Percentiles rank a stretch among this genome's conserved stretches.
Evolutionary conservation across 2,113 vertebrate species (phyloP).

Genomic region (Pelobates fuscus): DNA sequence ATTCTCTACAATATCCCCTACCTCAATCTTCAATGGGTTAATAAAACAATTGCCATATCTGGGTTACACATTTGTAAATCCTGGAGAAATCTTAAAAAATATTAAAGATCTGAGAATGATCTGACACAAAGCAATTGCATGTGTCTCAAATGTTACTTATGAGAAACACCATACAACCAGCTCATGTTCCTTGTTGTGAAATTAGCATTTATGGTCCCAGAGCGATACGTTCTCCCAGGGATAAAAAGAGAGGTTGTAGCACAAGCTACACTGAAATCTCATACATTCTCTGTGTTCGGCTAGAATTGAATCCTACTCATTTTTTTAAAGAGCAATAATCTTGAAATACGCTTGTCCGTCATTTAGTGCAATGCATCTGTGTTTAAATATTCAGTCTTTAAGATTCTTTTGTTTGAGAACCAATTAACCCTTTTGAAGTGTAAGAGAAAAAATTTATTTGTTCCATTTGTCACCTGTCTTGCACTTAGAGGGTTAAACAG

Average conservation of each 20-base stretch:
- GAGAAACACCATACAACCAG: not conserved
- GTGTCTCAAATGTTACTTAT: not conserved
- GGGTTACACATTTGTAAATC: too few relatives aligned
- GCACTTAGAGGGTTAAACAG: too few relatives aligned
- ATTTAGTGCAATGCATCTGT: not conserved
- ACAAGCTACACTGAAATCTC: not conserved
- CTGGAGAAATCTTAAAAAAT: not conserved
- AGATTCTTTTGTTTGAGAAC: too few relatives aligned
- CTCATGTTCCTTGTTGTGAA: not conserved
- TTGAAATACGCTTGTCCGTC: not conserved
- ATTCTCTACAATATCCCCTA: too few relatives aligned
- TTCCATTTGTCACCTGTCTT: too few relatives aligned
- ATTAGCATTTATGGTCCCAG: slow-evolving; percentile 29
- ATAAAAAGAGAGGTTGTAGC: not conserved
- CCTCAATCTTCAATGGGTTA: too few relatives aligned
- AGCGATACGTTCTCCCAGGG: not conserved
- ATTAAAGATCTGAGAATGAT: not conserved
- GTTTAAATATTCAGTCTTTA: too few relatives aligned
- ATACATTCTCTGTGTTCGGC: slow-evolving; percentile 2
- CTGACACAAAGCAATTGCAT: not conserved
- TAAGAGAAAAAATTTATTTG: too few relatives aligned
- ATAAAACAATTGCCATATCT: too few relatives aligned
- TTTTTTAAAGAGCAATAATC: not conserved
- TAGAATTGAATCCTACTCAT: too few relatives aligned
- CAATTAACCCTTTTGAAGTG: too few relatives aligned